Evolutionary conservation across 2,113 vertebrate genomes (phyloP).

Genomic region (Anguilla rostrata): DNA sequence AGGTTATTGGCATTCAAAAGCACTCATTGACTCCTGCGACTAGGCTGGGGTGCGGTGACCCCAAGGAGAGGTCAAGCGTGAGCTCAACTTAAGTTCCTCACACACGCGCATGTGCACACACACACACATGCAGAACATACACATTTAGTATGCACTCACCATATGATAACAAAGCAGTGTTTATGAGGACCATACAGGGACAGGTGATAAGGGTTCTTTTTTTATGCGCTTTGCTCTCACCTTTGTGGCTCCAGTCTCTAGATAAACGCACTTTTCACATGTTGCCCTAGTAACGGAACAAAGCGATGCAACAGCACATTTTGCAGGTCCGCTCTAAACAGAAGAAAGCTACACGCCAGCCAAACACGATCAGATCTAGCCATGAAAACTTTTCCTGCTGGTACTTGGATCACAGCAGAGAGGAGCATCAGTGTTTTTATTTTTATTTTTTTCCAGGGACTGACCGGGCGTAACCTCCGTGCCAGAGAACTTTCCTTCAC

Average conservation of each 20-base stretch:
- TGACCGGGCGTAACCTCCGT: slow-evolving; percentile 25
- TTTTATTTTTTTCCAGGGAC: neutral
- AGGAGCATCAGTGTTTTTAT: neutral
- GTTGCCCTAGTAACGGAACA: neutral
- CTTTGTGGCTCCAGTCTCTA: neutral
- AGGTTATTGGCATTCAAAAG: slow-evolving; percentile 10
- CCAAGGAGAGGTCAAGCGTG: neutral
- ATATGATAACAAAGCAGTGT: neutral
- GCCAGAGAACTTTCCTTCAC: slow-evolving; percentile 23
- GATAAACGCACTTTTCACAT: neutral
- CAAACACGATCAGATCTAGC: neutral
- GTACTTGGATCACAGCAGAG: slow-evolving; percentile 13
- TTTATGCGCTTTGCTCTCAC: neutral
- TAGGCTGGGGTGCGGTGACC: neutral
- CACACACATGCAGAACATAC: neutral
- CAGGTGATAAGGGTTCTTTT: neutral
- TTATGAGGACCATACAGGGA: neutral
- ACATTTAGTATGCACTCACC: neutral
- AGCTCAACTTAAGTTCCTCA: neutral
- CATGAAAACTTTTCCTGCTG: slow-evolving; percentile 5
- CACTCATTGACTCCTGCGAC: slow-evolving; percentile 16
- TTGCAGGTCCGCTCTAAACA: neutral
- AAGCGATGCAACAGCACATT: neutral
- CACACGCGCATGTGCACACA: neutral
- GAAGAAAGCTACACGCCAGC: neutral